These are phyloP conservation scores for Dendropsophus ebraccatus DNA, from an alignment of 2,113 vertebrate genomes.

Conservation along the genomic window DNA sequence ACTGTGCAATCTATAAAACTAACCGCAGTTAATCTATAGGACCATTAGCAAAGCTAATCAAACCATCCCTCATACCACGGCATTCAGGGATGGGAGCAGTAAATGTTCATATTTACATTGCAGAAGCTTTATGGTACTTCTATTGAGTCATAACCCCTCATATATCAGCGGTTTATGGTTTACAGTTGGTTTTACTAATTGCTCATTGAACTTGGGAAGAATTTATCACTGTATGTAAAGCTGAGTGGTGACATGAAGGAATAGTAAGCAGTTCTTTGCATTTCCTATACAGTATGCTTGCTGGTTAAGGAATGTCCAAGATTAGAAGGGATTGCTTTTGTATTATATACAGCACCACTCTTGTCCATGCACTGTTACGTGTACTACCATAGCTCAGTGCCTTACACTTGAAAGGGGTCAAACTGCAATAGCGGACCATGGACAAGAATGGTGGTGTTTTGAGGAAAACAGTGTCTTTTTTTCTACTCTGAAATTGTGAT, in stretches of 20 bases:
- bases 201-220: background rate
- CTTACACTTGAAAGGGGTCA: background rate
- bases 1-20: constrained; percentile 36
- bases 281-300: background rate
- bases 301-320: background rate
- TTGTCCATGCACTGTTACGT: background rate
- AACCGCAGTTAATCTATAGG: constrained; percentile 29
- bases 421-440: background rate
- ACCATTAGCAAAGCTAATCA: constrained; percentile 22
- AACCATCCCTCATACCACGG: constrained; percentile 22
- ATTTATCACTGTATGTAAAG: background rate
- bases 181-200: background rate
- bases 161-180: background rate
- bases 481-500: no score
- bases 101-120: constrained; percentile 7
- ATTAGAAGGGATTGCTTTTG: background rate
- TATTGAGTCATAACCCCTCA: background rate
- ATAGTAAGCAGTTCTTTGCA: background rate
- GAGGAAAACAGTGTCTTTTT: background rate
- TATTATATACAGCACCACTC: background rate
- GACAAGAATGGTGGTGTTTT: background rate
- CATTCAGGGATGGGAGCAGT: background rate
- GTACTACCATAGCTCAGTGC: background rate
- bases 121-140: background rate
- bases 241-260: background rate